phyloP scores from a whole-genome alignment of 2,888 invertebrate genomes.

The Luffia ferchaultella region DNA sequence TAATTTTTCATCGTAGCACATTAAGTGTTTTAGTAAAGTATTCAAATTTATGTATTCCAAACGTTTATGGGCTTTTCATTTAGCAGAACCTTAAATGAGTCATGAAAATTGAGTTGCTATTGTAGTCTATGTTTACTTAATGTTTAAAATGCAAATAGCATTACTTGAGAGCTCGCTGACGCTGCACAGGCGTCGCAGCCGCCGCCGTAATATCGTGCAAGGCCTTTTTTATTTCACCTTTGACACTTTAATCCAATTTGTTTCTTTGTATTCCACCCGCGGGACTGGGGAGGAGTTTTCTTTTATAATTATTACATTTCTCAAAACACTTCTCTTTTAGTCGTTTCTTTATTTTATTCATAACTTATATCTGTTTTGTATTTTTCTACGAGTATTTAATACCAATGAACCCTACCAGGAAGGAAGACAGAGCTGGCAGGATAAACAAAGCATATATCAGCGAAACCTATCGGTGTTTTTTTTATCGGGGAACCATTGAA shows the following conservation, averaged over 20 bases:
- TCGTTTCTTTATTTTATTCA: neutral
- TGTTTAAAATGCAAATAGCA: slow-evolving; percentile 60
- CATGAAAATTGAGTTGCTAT: slow-evolving; percentile 48
- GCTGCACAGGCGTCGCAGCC: slow-evolving; percentile 45
- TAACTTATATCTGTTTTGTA: neutral
- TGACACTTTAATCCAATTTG: slow-evolving; percentile 66
- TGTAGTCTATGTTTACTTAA: slow-evolving; percentile 51
- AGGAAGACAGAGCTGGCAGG: neutral
- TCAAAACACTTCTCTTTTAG: slow-evolving; percentile 1
- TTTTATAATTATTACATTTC: slow-evolving; percentile 55
- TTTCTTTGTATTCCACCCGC: slow-evolving; percentile 51
- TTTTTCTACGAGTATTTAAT: neutral
- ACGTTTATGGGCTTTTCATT: slow-evolving; percentile 58
- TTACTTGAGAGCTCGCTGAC: slow-evolving; percentile 28
- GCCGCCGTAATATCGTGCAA: slow-evolving; percentile 34
- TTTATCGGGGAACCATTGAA: neutral
- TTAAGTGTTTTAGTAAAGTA: too few species aligned
- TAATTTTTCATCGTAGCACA: too few species aligned
- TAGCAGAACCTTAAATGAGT: slow-evolving; percentile 59
- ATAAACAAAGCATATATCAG: neutral
- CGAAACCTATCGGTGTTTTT: neutral
- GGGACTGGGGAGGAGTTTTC: slow-evolving; percentile 53
- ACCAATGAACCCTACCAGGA: neutral
- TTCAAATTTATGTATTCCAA: slow-evolving; percentile 44
- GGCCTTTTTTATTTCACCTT: slow-evolving; percentile 62